A percentile compares a stretch with the other conserved stretches of the same genome.
Conservation (phyloP, 2,888 invertebrate species). For the Phymatocera aterrima region DNA sequence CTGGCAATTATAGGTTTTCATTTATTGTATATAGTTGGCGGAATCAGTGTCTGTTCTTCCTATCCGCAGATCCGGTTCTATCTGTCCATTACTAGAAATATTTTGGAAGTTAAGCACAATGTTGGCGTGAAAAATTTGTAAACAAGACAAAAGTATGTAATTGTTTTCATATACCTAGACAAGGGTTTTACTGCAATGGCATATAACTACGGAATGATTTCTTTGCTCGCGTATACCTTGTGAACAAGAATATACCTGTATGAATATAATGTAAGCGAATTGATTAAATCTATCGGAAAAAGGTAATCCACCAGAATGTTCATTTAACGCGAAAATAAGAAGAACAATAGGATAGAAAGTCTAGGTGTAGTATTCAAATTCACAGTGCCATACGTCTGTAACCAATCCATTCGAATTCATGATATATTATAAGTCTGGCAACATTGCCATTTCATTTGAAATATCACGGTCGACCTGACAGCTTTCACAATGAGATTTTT, state of each 20-base stretch:
- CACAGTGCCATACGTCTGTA: neutral
- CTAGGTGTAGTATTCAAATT: neutral
- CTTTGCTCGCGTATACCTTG: too few relatives aligned
- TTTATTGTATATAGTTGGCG: too few relatives aligned
- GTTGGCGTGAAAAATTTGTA: neutral
- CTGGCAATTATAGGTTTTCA: too few relatives aligned
- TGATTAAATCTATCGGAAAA: neutral
- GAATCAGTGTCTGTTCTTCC: too few relatives aligned
- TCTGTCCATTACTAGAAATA: too few relatives aligned
- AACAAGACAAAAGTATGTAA: neutral
- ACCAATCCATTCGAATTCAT: constrained; percentile 1
- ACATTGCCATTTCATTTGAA: constrained; percentile 25
- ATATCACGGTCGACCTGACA: constrained; percentile 28
- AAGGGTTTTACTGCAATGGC: too few relatives aligned
- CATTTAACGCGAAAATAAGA: neutral
- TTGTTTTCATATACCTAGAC: too few relatives aligned
- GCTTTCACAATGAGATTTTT: constrained; percentile 34
- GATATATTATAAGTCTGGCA: neutral
- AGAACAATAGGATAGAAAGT: neutral
- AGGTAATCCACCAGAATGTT: neutral
- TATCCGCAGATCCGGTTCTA: too few relatives aligned
- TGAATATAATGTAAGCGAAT: neutral
- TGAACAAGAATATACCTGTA: too few relatives aligned
- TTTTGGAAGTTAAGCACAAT: neutral
- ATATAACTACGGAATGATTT: too few relatives aligned